These are phyloP conservation scores for Chrysemys picta DNA, from an alignment of 2,113 vertebrate genomes.

Conservation along the genomic window DNA sequence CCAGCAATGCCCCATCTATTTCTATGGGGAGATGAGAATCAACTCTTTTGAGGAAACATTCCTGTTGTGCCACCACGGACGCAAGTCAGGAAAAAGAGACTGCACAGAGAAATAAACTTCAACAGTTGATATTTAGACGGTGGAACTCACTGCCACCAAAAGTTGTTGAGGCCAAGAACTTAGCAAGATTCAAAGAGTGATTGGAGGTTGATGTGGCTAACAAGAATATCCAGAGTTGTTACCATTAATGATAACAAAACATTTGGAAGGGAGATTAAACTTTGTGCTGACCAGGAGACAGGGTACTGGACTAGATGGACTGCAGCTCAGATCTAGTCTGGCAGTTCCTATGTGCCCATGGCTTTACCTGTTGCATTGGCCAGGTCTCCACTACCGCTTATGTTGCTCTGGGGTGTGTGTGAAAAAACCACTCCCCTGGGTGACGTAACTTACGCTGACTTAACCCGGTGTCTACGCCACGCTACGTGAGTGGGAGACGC, in stretches of 20 bases:
- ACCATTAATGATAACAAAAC: neutral
- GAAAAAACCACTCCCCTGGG: no score
- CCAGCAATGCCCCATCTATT: neutral
- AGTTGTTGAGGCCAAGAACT: neutral
- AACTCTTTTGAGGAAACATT: rapidly evolving
- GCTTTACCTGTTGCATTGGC: no score
- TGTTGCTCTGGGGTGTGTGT: no score
- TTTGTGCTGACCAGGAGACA: neutral
- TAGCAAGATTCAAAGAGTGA: neutral
- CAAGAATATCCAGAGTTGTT: neutral
- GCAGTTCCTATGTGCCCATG: neutral
- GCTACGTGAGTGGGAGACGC: no score
- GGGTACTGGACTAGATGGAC: neutral
- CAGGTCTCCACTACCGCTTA: no score
- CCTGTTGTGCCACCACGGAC: rapidly evolving
- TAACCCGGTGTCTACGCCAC: no score
- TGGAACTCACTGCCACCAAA: no score
- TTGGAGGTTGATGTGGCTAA: neutral
- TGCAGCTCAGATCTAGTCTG: neutral
- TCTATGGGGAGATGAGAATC: no score
- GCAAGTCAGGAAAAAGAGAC: neutral
- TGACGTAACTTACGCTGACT: no score
- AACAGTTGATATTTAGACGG: neutral
- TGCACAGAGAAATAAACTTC: neutral
- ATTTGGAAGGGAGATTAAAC: neutral